phyloP scores from a whole-genome alignment of 2,797 vertebrate species.

The Thripadectes ignobilis region DNA sequence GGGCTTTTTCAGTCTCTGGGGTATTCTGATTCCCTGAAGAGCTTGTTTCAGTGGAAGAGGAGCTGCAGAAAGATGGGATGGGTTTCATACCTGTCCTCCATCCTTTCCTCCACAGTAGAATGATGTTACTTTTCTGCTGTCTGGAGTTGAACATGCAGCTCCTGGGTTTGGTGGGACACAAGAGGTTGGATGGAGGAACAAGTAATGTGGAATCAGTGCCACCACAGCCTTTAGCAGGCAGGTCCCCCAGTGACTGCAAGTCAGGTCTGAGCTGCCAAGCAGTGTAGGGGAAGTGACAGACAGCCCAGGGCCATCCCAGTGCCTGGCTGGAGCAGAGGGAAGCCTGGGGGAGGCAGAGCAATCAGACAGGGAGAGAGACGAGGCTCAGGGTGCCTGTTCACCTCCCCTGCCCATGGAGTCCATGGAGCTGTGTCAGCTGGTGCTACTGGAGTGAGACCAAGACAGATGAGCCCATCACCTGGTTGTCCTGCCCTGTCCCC shows the following conservation, averaged over 20 bases:
- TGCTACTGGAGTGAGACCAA: background rate
- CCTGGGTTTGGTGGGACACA: background rate
- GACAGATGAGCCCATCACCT: background rate
- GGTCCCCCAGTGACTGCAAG: background rate
- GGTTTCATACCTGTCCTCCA: fast-evolving
- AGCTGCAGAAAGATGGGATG: background rate
- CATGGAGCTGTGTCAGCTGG: background rate
- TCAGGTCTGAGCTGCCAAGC: background rate
- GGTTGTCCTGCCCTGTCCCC: background rate
- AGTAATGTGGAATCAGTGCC: fast-evolving
- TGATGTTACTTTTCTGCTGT: background rate
- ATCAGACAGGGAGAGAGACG: background rate
- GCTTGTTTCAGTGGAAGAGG: background rate
- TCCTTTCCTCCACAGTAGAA: background rate
- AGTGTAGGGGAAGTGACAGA: background rate
- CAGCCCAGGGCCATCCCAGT: background rate
- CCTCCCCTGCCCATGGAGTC: background rate
- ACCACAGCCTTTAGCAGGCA: background rate
- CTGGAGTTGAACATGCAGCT: fast-evolving
- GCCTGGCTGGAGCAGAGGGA: fast-evolving
- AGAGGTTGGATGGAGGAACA: background rate
- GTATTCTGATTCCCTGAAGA: background rate
- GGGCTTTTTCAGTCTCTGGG: background rate
- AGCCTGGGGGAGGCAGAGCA: background rate
- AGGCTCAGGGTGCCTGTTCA: background rate